Base-by-base conservation (phyloP, 2,113 vertebrate genomes). In the Cyanistes caeruleus region DNA sequence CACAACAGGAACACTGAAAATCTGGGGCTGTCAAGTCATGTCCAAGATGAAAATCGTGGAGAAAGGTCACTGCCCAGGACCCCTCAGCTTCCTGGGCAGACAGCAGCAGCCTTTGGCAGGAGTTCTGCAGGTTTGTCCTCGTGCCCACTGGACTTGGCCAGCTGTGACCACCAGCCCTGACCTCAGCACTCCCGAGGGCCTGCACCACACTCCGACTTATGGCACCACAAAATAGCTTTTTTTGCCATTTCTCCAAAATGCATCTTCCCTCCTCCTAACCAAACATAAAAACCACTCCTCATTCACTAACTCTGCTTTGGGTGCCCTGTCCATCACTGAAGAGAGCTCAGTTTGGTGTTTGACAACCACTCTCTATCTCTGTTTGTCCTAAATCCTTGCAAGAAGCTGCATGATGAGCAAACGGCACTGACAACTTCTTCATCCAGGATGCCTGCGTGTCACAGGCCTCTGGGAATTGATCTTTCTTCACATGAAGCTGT, bases 161-260 rank as follows among this genome's bases (percentile, higher is more conserved):
- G 9, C 53, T 18, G 39, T 55, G 56, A 24, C 18, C 65, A 31
- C 3, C 46, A 44, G 11, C 41, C 15, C 55, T 63, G 65, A 41
- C 13, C 49, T 63, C 41, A 17, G 58, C 35, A 2, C 21, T 13
- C 13, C n/a, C 0, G 0, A 25, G 10, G 22, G 48, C 18, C 39
- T 0, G 2, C 5, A 44, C 31, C 43, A n/a, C n/a, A 3, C 4
- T 1, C 48, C 4, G 4, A 33, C n/a, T 37, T 1, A 7, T 0
- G 18, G 14, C 46, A 37, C 48, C 16, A 24, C 28, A 6, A 1
- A 6, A 20, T 0, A 64, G 9, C 1, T 7, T 33, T 10, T 56
- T 60, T 2, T 75, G 21, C 49, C 20, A 2, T 24, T 73, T 48
- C 33, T 35, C 63, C 33, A 27, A 33, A 68, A n/a, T 0, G 6